Evolutionary conservation across 2,113 vertebrate species (phyloP), one percentile per base, ranked within the genome.

Genomic region (Oryzias woworae): DNA sequence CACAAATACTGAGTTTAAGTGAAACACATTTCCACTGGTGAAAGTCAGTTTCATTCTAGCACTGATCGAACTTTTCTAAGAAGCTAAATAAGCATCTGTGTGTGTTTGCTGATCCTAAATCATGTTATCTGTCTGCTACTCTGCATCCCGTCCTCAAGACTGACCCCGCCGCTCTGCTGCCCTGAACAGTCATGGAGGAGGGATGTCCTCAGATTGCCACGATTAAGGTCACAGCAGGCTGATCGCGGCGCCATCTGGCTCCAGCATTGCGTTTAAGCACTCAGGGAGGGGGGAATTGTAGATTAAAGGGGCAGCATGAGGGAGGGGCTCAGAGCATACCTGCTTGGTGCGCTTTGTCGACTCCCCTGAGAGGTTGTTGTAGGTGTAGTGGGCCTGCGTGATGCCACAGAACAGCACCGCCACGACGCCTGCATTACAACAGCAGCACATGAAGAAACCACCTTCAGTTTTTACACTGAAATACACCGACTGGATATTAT

Each of bases 401-500:
- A 98, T 97, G 53, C 95, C 96, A 80, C 96, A 98, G 88, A 97
- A 98, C 49, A 98, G 92, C 62, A 98, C 96, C 0, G 95, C 92
- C 20, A 98, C 96, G n/a, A 98, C 96, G 22, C 95, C 96, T 98
- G 87, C 0, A 59, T 23, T 23, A 62, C 18, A 44, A 63, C 15
- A 47, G 42, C 68, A 24, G 60, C 53, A 62, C 28, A 72, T 18
- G 53, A 3, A 47, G 18, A 45, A 10, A 55, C 4, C 42, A 15
- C 10, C 48, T 13, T 48, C 4, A 7, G n/a, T 8, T n/a, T 7
- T 52, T 36, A 47, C 7, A 50, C 6, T n/a, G 2, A 36, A 41
- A 36, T 31, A 36, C 1, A 8, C 7, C 7, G 8, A 7, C 31
- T 36, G 7, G 7, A 5, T 26, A 0, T 26, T 2, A 26, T 26